phyloP scores from a whole-genome alignment of 1,140 invertebrate genomes.

The Meloidogyne chitwoodi region DNA sequence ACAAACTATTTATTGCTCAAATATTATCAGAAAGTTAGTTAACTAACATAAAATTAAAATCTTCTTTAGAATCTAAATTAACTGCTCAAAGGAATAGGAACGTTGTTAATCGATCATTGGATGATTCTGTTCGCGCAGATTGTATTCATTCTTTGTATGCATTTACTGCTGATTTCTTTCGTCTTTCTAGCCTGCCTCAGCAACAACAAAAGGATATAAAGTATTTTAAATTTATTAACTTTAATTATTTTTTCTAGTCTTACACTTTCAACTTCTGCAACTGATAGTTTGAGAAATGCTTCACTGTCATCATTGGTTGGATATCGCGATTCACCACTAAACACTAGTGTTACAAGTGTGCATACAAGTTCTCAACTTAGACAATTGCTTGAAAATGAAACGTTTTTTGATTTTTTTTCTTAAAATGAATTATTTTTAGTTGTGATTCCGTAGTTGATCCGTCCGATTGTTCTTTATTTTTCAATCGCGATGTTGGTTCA shows the following conservation, averaged over 20 bases:
- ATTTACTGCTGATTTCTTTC: conserved; percentile 5
- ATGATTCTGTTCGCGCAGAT: neutral
- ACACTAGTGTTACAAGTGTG: conserved; percentile 17
- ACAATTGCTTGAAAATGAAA: conserved; percentile 17
- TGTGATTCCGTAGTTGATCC: conserved; percentile 27
- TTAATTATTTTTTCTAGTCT: neutral
- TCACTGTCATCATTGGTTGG: conserved; percentile 19
- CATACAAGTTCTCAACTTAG: conserved; percentile 19
- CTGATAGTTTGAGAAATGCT: conserved; percentile 9
- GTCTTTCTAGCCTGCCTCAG: neutral
- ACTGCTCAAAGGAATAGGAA: neutral
- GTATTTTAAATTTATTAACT: neutral
- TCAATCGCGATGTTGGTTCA: neutral
- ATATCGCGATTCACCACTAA: conserved; percentile 24
- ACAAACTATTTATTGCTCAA: neutral
- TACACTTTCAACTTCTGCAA: conserved; percentile 1
- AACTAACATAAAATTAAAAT: neutral
- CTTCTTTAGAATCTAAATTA: neutral
- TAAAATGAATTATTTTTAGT: conserved; percentile 17
- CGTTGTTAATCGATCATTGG: neutral
- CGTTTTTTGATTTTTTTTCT: neutral
- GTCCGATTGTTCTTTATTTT: conserved; percentile 13
- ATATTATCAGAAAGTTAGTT: conserved; percentile 10
- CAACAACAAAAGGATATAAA: conserved; percentile 7
- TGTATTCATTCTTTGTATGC: neutral